Base-by-base conservation (phyloP, 2,797 vertebrate genomes). In the Anguilla pacifica region DNA sequence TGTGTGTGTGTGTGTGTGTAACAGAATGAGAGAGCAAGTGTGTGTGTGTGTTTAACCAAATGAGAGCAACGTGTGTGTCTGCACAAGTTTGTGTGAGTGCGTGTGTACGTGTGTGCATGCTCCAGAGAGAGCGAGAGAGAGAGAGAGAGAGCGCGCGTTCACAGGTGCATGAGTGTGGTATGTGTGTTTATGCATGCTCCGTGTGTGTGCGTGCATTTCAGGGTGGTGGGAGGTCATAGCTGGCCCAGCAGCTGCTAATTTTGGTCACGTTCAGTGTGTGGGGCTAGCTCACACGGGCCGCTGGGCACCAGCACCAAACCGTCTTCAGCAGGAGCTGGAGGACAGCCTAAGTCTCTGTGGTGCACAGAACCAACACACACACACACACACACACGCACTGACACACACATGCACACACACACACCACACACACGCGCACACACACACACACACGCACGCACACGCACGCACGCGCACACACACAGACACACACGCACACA, bases 221-320 rank as follows among this genome's bases (percentile, higher is more conserved):
- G 70, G 11, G 70, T 11, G 28, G 70, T 74, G 70, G 70, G 70
- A 74, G 70, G 70, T 74, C 70, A 74, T 13, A 28, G 70, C 28
- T 74, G 70, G 31, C 70, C 31, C 81, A n/a, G 81, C 22, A 83
- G 81, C 46, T n/a, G 43, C 81, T 83, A 1, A 25, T 83, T 96
- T 95, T 94, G 95, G 94, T 95, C 92, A 93, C 92, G 92, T 96
- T 91, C 88, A 92, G 55, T 46, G 5, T 13, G 49, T 85, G 64
- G 39, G 67, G 53, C n/a, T 22, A 17, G 83, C 6, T 77, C 83
- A 57, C 46, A 22, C 55, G 64, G 81, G 67, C 85, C 55, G n/a
- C 10, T 43, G 6, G 28, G 70, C 57, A 39, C 79, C 82, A 86
- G 86, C 88, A 86, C 90, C 84, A 67, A 43, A 89, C 9, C 83